Evolutionary conservation across 2,113 vertebrate species (phyloP), one percentile per base, ranked within the genome.

Genomic region (Bubalus kerabau): DNA sequence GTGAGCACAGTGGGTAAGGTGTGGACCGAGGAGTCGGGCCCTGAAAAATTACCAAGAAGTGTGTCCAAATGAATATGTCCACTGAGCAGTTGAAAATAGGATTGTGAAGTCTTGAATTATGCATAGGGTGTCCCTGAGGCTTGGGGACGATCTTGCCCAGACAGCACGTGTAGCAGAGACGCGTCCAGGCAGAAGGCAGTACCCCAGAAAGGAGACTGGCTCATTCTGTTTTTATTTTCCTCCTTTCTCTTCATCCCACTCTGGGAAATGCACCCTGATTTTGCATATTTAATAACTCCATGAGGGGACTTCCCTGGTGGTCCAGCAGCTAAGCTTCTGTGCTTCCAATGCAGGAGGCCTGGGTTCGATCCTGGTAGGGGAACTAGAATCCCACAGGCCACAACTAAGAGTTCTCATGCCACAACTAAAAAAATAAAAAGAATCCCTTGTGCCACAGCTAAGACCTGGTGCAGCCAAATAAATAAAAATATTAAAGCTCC

Each of bases 11-110:
- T 50, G 74, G 40, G 89, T 85, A 6, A n/a, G 4, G 4, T 80
- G 15, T 9, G 23, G 62, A 8, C 28, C 19, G 26, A 97, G 52
- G 76, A 36, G 30, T 6, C 30, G 19, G 64, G n/a, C 40, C 76
- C 92, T 97, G 21, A 67, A 71, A 92, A 91, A 57, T 86, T 16
- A 32, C 43, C 84, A 50, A 32, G 30, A 92, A 71, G 46, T 89
- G 40, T 76, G 30, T 91, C 92, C 56, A 12, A 12, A 15, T 48
- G 23, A 52, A 52, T 14, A 8, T 10, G 43, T 91, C 62, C 52
- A 46, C n/a, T 32, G 19, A 84, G 46, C 24, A 16, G 46, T 4
- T 91, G 23, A 21, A 56, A 87, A 56, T 16, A 32, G 54, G 40
- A 11, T 32, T 90, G 26, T 12, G 2, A 46, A 24, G 17, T 36